Percentiles rank a stretch among this genome's conserved stretches.
These are phyloP conservation scores for Caenorhabditis sp. DNA, from an alignment of 2,888 invertebrate species.

Conservation along the genomic window DNA sequence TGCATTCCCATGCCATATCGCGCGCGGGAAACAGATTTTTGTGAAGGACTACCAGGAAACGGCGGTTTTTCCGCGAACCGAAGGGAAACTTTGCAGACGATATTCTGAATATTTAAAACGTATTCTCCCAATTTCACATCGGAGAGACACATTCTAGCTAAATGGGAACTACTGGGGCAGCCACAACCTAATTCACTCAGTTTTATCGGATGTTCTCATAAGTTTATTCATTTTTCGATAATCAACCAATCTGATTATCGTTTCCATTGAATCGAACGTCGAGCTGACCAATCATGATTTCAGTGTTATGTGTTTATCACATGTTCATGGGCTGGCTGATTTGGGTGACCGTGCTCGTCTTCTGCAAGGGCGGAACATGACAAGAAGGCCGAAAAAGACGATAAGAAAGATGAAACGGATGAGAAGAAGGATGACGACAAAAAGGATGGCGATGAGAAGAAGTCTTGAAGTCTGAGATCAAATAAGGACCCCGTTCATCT, in stretches of 20 bases:
- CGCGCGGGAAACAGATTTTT: too few species aligned
- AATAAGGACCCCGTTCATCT: background rate
- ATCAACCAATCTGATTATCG: background rate
- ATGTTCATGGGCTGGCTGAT: constrained; percentile 13
- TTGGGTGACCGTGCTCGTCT: constrained; percentile 2
- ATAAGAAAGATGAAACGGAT: constrained; percentile 17
- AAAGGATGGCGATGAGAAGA: background rate
- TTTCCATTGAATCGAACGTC: constrained; percentile 20
- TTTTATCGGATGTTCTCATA: too few species aligned
- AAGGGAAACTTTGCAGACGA: too few species aligned
- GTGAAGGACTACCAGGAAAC: too few species aligned
- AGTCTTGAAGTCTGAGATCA: background rate
- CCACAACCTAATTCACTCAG: too few species aligned
- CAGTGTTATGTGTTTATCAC: constrained; percentile 31
- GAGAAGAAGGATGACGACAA: constrained; percentile 5
- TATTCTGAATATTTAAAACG: too few species aligned
- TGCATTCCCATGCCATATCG: too few species aligned
- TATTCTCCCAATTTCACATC: too few species aligned
- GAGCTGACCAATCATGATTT: constrained; percentile 41
- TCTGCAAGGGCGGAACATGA: constrained; percentile 23
- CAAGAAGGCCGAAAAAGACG: constrained; percentile 13
- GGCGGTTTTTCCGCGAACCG: too few species aligned
- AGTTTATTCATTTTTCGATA: background rate
- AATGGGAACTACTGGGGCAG: too few species aligned
- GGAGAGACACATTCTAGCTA: too few species aligned